These are phyloP conservation scores for Drosophila kuntzei DNA, from an alignment of 2,888 invertebrate genomes.

Conservation along the genomic window DNA sequence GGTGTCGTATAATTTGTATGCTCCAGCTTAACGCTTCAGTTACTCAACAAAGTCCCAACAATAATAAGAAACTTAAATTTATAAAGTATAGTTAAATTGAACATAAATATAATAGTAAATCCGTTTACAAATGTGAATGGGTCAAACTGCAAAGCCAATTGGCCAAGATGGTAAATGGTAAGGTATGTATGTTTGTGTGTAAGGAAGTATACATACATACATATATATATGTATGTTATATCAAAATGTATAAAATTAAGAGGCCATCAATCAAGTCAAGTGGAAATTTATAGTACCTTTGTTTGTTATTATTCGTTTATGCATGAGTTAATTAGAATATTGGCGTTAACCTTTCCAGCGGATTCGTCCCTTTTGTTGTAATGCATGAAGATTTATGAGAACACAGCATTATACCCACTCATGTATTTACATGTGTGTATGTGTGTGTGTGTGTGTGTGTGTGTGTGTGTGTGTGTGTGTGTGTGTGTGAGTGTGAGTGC, in stretches of 20 bases:
- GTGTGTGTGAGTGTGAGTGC: constrained; percentile 37
- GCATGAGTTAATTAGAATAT: constrained; percentile 82
- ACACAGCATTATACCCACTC: constrained; percentile 5
- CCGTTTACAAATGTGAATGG: neutral
- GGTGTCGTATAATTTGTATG: constrained; percentile 30
- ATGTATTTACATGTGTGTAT: no score
- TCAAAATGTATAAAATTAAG: constrained; percentile 48
- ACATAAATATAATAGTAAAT: constrained; percentile 16
- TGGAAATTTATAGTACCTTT: constrained; percentile 82
- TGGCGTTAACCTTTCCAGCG: constrained; percentile 71
- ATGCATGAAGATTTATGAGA: constrained; percentile 72
- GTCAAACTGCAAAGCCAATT: constrained; percentile 30
- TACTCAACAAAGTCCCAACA: neutral
- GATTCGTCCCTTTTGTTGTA: constrained; percentile 61
- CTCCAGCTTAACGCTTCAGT: constrained; percentile 19
- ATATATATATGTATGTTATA: constrained; percentile 2
- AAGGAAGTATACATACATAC: no score
- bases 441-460: neutral
- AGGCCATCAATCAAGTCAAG: constrained; percentile 79
- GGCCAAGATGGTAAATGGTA: constrained; percentile 42
- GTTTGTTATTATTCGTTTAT: constrained; percentile 82
- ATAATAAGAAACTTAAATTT: constrained; percentile 10
- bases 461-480: neutral
- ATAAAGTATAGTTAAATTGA: constrained; percentile 14
- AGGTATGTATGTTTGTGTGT: no score